Evolutionary conservation across 2,888 invertebrate genomes (phyloP).

Genomic region (Standfussiana lucernea): DNA sequence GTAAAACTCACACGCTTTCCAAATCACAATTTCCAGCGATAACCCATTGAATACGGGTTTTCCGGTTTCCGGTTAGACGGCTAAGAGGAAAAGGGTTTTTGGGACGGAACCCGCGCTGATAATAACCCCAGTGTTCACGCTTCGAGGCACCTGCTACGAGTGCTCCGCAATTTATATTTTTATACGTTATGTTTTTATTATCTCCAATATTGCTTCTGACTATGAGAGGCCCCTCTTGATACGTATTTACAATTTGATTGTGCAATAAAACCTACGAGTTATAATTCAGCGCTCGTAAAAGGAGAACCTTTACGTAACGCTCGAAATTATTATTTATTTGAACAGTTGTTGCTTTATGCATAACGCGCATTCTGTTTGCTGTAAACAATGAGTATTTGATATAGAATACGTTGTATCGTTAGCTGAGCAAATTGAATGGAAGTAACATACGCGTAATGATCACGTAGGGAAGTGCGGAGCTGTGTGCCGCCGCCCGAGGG

Average conservation of each 20-base stretch:
- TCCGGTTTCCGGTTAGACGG: constrained; percentile 71
- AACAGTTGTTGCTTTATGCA: constrained; percentile 41
- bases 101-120: constrained; percentile 68
- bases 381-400: constrained; percentile 36
- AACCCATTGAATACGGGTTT: constrained; percentile 72
- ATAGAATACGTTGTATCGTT: constrained; percentile 56
- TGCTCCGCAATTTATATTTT: constrained; percentile 66
- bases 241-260: constrained; percentile 48
- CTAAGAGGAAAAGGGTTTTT: constrained; percentile 70
- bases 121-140: constrained; percentile 71
- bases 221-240: constrained; percentile 51
- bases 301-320: constrained; percentile 35
- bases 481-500: constrained; percentile 59
- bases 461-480: constrained; percentile 67
- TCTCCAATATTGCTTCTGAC: constrained; percentile 53
- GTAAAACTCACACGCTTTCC: constrained; percentile 63
- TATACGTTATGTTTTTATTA: constrained; percentile 64
- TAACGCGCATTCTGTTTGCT: constrained; percentile 13
- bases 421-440: constrained; percentile 71
- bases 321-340: constrained; percentile 42
- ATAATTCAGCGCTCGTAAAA: constrained; percentile 51
- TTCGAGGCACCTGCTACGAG: constrained; percentile 74
- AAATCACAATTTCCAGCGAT: constrained; percentile 70
- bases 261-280: constrained; percentile 45
- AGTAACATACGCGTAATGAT: constrained; percentile 70